Evolutionary conservation across 2,797 vertebrate genomes (phyloP).

Genomic region (Eulemur mongoz): DNA sequence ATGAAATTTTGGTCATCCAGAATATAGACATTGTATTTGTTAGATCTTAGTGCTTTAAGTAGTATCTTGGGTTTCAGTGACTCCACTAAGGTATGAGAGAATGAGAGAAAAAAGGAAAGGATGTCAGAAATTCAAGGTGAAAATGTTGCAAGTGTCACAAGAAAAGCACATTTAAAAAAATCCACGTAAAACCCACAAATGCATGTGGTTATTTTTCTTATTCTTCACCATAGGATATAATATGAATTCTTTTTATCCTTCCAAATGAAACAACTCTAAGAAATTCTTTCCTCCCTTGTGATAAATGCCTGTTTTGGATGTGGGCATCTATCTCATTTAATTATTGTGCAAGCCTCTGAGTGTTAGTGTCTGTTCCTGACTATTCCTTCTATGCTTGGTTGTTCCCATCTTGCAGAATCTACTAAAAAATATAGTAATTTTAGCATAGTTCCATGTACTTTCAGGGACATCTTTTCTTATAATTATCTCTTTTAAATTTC

Average conservation of each 20-base stretch:
- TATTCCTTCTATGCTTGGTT: not conserved
- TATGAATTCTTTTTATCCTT: not conserved
- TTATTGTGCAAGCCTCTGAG: not conserved
- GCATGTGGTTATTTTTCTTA: not conserved
- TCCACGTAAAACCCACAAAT: not conserved
- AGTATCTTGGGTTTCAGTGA: not conserved
- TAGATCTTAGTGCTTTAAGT: not conserved
- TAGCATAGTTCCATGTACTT: not conserved
- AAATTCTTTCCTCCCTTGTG: not conserved
- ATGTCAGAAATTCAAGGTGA: not conserved
- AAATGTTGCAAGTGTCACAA: not conserved
- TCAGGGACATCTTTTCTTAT: not conserved
- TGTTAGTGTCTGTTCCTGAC: not conserved
- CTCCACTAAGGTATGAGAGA: not conserved
- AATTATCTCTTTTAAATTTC: not conserved
- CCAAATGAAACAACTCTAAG: not conserved
- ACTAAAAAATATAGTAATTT: not conserved
- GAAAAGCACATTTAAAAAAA: not conserved
- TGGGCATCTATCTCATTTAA: not conserved
- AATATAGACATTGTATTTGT: not conserved
- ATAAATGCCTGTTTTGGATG: not conserved
- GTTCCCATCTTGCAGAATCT: not conserved
- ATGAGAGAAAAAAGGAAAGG: constrained; percentile 14
- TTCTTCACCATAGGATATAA: not conserved
- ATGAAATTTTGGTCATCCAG: not conserved